phyloP scores from a whole-genome alignment of 2,888 invertebrate genomes.

The Stenodera caucasica region DNA sequence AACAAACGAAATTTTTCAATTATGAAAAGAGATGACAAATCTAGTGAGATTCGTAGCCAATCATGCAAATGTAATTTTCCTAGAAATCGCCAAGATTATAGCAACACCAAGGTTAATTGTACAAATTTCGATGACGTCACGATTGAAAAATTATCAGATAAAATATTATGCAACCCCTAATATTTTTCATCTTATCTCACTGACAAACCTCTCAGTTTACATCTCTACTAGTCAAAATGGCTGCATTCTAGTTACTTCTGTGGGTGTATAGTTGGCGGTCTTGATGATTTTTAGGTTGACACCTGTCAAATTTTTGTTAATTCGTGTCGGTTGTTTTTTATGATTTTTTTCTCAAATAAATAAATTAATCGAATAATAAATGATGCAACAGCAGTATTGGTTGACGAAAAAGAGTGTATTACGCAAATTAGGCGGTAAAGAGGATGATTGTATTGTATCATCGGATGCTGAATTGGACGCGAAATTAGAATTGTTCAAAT shows the following conservation, averaged over 20 bases:
- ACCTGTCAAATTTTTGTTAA: neutral
- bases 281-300: neutral
- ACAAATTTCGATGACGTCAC: no score
- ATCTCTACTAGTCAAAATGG: no score
- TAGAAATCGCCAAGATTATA: no score
- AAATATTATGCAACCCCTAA: no score
- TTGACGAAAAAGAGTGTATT: slow-evolving; percentile 95
- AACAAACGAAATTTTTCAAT: no score
- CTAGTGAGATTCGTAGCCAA: no score
- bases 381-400: slow-evolving; percentile 96
- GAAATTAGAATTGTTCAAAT: slow-evolving; percentile 90
- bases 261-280: neutral
- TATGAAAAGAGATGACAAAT: no score
- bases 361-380: neutral
- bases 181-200: no score
- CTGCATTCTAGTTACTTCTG: neutral
- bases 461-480: slow-evolving; percentile 97
- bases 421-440: slow-evolving; percentile 91
- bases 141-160: no score
- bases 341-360: neutral
- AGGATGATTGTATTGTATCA: slow-evolving; percentile 95
- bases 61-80: no score
- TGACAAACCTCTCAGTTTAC: no score
- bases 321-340: neutral
- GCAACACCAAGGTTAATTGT: no score